Evolutionary conservation across 2,797 vertebrate species (phyloP), one percentile per base, ranked within the genome.

Genomic region (Cetoscarus ocellatus): DNA sequence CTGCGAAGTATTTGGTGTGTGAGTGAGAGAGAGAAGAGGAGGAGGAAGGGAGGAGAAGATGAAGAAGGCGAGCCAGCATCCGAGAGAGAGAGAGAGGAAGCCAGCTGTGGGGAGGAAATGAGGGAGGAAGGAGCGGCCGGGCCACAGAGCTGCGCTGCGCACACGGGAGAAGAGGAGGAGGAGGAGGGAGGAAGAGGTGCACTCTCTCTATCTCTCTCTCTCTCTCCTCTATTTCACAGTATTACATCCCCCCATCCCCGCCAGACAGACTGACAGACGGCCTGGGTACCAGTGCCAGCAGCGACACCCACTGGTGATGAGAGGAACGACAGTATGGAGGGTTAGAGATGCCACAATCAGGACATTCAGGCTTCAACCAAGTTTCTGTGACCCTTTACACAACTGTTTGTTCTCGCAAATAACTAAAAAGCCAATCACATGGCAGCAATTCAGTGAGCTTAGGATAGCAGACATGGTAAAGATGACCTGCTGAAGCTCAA

Each of bases 141-240:
- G 81, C 80, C 80, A 85, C 85, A 91, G 94, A 90, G 91, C 89
- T 91, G 94, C 91, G 91, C 89, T 91, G 92, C 90, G 92, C 89
- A 93, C 89, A 90, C 89, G 84, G 89, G 82, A 87, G 86, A 79
- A 88, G 89, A 83, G 89, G 83, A 86, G 86, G 82, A 90, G 89
- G 90, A 51, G 79, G 84, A 82, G 86, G 85, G 82, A 69, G 81
- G 87, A 89, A 78, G 84, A 79, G 84, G 77, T 77, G 75, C 78
- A 4, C 65, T 49, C 61, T 61, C 65, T 62, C 75, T 65, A 75
- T 51, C 80, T 65, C 73, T 59, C 81, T 71, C 73, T 65, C 58
- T 69, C 70, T 70, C 47, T 64, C 73, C 67, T 49, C 71, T 76
- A 43, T 15, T 69, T 79, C 84, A 68, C 84, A 82, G 78, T 82